Evolutionary conservation across 1,140 invertebrate genomes (phyloP), one percentile per base, ranked within the genome.

Genomic region (Bombus soroeensis): DNA sequence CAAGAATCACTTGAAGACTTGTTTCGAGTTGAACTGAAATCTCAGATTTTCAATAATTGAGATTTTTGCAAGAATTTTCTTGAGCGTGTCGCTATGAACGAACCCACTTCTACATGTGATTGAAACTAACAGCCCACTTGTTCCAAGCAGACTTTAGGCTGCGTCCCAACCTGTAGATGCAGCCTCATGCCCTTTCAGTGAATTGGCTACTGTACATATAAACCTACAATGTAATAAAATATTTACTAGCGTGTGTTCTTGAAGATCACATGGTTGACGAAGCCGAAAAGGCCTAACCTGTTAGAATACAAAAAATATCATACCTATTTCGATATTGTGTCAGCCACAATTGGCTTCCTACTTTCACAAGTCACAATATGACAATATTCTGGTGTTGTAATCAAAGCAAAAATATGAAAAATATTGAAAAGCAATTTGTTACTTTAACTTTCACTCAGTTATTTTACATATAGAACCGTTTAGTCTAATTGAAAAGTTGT

Each of bases 81-180:
- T 62, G 25, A 62, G 25, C 64, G 81, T 37, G 53, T 18, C 59
- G 34, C n/a, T 18, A 70, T 70, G 34, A 77, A 53, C 66, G 64
- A 77, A 34, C 32, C 13, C 66, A 81, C 71, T 87, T 37, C 28
- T 22, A 76, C 15, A 59, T 80, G 25, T 85, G 62, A 25, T 25
- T 41, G 41, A 25, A 41, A 28, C 37, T 43, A 53, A 32, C 25
- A 43, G 34, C 12, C 32, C 37, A 32, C 47, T 22, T 72, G 12
- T 43, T 43, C 34, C 62, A 68, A 39, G 28, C n/a, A 41, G 28
- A 3, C 6, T 77, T 25, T 37, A 68, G 22, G 37, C 43, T 41
- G 10, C n/a, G 22, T 77, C 1, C 5, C 28, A 37, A 13, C 22
- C 25, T n/a, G 32, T 68, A 68, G 22, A n/a, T n/a, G 5, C 1